Percentiles rank a stretch among this genome's conserved stretches.
phyloP scores from a whole-genome alignment of 1,140 invertebrate species.

The Akabosia matsudoensis region DNA sequence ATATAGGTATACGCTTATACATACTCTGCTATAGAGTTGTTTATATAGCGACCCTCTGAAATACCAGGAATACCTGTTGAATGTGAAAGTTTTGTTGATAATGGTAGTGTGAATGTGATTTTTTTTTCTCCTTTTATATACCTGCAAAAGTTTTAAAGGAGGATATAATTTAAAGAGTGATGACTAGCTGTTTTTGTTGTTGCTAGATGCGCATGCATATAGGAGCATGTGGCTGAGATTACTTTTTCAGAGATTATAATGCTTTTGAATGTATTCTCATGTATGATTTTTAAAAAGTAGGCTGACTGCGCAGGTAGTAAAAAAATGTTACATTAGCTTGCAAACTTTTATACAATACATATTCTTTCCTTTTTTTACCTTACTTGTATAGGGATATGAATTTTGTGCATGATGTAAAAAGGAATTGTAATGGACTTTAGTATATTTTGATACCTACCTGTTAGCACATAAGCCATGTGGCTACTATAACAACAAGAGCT shows the following conservation, averaged over 20 bases:
- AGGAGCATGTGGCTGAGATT: background rate
- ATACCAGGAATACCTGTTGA: slow-evolving; percentile 9
- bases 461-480: too few relatives aligned
- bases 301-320: background rate
- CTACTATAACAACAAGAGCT: too few relatives aligned
- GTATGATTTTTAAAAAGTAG: background rate
- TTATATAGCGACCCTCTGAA: background rate
- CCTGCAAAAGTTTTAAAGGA: background rate
- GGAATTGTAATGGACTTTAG: too few relatives aligned
- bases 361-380: background rate
- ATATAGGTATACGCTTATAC: too few relatives aligned
- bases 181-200: background rate
- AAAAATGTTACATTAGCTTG: background rate
- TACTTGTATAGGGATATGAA: too few relatives aligned
- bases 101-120: background rate
- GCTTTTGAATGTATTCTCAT: background rate
- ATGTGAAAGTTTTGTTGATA: slow-evolving; percentile 2
- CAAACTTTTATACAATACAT: background rate
- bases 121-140: too few relatives aligned
- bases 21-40: too few relatives aligned
- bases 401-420: too few relatives aligned
- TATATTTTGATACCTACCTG: too few relatives aligned
- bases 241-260: background rate
- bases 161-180: background rate
- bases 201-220: background rate